A percentile compares a stretch with the other conserved stretches of the same genome.
phyloP scores from a whole-genome alignment of 2,113 vertebrate genomes.

The Naja naja region DNA sequence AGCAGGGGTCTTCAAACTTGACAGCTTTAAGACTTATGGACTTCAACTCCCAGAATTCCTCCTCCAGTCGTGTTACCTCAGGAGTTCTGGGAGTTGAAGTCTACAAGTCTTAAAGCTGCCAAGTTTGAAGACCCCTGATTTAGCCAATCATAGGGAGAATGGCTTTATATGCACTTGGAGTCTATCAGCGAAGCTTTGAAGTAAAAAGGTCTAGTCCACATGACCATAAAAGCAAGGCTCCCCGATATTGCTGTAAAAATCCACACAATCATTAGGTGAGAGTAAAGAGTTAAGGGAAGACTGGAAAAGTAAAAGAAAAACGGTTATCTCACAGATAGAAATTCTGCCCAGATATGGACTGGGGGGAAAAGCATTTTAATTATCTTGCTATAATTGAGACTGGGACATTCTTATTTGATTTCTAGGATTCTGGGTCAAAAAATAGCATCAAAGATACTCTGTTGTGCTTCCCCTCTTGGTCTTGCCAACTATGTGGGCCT shows the following conservation, averaged over 20 bases:
- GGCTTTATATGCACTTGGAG: background rate
- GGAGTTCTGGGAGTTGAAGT: too few species aligned
- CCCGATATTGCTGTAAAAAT: background rate
- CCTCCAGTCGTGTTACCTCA: too few species aligned
- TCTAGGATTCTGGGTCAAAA: background rate
- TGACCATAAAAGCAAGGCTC: background rate
- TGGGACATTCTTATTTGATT: background rate
- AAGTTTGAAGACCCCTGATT: background rate
- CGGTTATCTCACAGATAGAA: background rate
- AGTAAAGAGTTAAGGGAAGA: background rate
- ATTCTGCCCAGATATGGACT: background rate
- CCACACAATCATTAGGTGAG: background rate
- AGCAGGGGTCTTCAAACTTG: too few species aligned
- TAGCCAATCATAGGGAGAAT: background rate
- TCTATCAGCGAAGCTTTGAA: background rate
- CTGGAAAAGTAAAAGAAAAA: background rate
- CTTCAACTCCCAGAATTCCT: too few species aligned
- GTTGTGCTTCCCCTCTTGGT: background rate
- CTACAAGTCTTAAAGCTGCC: too few species aligned
- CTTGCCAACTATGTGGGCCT: background rate
- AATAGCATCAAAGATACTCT: background rate
- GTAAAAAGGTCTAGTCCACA: background rate
- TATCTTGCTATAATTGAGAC: background rate
- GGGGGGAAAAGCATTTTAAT: background rate
- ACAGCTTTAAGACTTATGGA: too few species aligned